These are phyloP conservation scores for Lycopodina hypogea DNA, from an alignment of 37 sponge, comb jelly and placozoan genomes.

Conservation along the genomic window DNA sequence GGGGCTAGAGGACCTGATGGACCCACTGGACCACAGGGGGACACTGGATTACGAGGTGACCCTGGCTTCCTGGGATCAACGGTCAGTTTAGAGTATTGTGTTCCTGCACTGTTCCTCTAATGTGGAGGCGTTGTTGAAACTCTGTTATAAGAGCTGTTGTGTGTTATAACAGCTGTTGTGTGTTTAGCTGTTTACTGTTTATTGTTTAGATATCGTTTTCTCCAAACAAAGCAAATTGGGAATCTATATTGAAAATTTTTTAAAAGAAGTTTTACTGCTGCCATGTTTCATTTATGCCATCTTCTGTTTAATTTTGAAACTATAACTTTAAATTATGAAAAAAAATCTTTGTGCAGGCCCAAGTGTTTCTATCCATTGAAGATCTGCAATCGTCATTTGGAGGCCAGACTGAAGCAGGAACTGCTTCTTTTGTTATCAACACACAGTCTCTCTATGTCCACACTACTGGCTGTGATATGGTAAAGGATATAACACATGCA, in stretches of 20 bases:
- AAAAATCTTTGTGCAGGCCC: no score
- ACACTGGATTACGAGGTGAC: not conserved
- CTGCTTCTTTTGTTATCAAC: not conserved
- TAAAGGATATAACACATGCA: not conserved
- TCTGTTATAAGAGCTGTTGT: no score
- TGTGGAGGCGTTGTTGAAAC: not conserved
- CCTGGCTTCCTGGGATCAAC: not conserved
- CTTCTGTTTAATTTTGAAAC: no score
- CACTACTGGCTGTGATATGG: slow-evolving; percentile 3
- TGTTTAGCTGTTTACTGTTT: no score
- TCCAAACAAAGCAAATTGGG: no score
- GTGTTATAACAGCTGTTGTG: no score
- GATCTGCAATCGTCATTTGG: not conserved
- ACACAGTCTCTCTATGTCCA: slow-evolving; percentile 12
- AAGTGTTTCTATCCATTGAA: not conserved
- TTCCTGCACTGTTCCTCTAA: not conserved
- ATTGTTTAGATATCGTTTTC: no score
- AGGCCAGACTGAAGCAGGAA: not conserved
- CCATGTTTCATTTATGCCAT: no score
- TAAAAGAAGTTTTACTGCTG: no score
- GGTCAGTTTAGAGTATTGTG: not conserved
- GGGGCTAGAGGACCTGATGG: not conserved
- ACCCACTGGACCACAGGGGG: not conserved
- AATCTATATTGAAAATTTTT: no score
- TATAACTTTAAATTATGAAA: no score